Base-by-base conservation (phyloP, 2,888 invertebrate genomes). In the Chouioia cunea region DNA sequence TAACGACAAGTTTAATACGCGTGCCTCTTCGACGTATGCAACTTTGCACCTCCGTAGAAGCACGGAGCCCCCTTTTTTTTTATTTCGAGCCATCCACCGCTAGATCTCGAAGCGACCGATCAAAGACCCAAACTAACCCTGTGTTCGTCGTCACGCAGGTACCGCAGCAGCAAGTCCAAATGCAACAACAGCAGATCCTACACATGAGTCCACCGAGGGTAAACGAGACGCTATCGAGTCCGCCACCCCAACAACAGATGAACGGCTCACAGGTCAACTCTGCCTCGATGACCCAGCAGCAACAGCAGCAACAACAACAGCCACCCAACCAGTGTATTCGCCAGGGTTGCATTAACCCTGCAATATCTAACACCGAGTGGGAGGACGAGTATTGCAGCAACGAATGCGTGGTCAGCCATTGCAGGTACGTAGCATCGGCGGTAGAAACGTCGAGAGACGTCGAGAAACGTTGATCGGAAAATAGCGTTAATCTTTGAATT, bases 341-440 rank as follows among this genome's bases (percentile, higher is more conserved):
- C 74, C 93, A 93, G 81, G 96, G 96, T 77, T 97, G 97, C 87
- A 92, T 92, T 75, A 97, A 97, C 87, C 92, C 92, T 54, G 96
- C 97, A 75, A 92, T 96, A 80, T 91, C 95, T 77, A 96, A 94
- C 88, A 92, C 93, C 76, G 96, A 96, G 87, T 97, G 97, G 97
- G 97, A 97, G 86, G 95, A 95, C 85, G 97, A 97, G 86, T 97
- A 97, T 86, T 97, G 97, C 89, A 96, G 96, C 87, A 97, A 96
- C 87, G 96, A 97, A 87, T 97, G 97, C 88, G 97, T 97, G 76
- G 95, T 97, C 85, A 94, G 93, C 86, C 97, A 97, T 87, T 97
- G 97, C 92, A 93, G 96, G 92, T 92, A 84, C 82, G 85, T 80
- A 10, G 6, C 6, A 10, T 36, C n/a, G n/a, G n/a, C n/a, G n/a